Evolutionary conservation across 2,113 vertebrate genomes (phyloP).

Genomic region (Motacilla tschutschensis): DNA sequence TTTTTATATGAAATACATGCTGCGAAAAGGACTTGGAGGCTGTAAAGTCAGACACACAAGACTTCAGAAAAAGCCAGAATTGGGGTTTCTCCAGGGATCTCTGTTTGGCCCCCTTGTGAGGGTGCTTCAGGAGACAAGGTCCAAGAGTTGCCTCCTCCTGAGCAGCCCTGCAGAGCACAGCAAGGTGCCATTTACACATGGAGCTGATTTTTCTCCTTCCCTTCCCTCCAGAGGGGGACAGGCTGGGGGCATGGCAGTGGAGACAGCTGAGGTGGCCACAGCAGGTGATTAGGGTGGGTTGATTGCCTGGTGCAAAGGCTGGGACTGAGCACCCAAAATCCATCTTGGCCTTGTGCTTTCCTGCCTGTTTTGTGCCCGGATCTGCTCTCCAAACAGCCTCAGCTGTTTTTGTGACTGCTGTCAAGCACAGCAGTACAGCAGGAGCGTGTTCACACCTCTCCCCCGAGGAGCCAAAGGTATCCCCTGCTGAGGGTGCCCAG

Average conservation of each 20-base stretch:
- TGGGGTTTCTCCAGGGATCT: background rate
- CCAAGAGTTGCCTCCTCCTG: background rate
- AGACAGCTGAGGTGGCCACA: background rate
- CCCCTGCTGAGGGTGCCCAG: background rate
- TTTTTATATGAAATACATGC: slow-evolving; percentile 44
- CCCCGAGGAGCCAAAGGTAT: background rate
- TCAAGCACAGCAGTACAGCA: background rate
- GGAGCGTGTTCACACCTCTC: background rate
- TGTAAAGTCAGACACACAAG: slow-evolving; percentile 33
- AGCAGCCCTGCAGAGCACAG: background rate
- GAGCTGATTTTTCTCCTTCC: background rate
- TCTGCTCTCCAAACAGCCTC: background rate
- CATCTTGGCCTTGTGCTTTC: background rate
- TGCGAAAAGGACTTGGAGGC: slow-evolving; percentile 18
- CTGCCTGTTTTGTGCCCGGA: background rate
- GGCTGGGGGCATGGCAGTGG: background rate
- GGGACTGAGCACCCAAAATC: background rate
- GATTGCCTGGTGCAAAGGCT: background rate
- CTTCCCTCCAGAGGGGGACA: background rate
- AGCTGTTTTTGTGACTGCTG: background rate
- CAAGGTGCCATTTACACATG: background rate
- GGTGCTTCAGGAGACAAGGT: background rate
- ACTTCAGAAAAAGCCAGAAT: background rate
- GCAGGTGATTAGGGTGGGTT: background rate
- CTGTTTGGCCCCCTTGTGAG: background rate